phyloP scores from a whole-genome alignment of 2,113 vertebrate genomes.

The Clarias macrocephalus region DNA sequence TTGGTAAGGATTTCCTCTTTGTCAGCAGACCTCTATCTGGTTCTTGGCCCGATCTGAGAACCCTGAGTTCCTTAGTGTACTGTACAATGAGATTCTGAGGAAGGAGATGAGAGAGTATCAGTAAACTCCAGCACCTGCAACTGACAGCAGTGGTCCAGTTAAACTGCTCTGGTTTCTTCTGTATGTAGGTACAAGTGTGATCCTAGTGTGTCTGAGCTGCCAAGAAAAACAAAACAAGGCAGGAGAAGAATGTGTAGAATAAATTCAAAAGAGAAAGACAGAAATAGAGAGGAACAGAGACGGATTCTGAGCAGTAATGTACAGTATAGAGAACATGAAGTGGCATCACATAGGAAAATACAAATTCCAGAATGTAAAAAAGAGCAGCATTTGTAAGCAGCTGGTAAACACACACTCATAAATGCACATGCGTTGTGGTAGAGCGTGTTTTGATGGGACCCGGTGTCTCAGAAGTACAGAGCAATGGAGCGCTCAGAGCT shows the following conservation, averaged over 20 bases:
- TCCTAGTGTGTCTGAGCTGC: background rate
- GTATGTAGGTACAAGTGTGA: background rate
- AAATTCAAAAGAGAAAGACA: background rate
- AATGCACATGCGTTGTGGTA: background rate
- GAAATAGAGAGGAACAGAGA: background rate
- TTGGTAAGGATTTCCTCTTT: background rate
- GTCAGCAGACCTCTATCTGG: background rate
- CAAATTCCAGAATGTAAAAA: background rate
- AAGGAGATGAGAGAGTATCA: background rate
- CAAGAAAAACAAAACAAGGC: background rate
- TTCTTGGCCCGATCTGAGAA: background rate
- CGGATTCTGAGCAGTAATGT: background rate
- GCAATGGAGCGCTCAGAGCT: conserved; percentile 46
- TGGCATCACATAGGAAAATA: background rate
- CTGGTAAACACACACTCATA: conserved; percentile 1
- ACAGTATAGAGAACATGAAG: background rate
- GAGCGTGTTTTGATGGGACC: conserved; percentile 1
- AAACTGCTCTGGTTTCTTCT: background rate
- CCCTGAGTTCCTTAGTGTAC: background rate
- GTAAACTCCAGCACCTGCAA: background rate
- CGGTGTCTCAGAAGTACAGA: conserved; percentile 16
- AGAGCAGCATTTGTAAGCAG: background rate
- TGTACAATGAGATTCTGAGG: background rate
- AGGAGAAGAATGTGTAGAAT: background rate
- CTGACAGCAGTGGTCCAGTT: background rate